phyloP scores from a whole-genome alignment of 35 echinoderm and acorn worm genomes.

The Hemicentrotus pulcherrimus region DNA sequence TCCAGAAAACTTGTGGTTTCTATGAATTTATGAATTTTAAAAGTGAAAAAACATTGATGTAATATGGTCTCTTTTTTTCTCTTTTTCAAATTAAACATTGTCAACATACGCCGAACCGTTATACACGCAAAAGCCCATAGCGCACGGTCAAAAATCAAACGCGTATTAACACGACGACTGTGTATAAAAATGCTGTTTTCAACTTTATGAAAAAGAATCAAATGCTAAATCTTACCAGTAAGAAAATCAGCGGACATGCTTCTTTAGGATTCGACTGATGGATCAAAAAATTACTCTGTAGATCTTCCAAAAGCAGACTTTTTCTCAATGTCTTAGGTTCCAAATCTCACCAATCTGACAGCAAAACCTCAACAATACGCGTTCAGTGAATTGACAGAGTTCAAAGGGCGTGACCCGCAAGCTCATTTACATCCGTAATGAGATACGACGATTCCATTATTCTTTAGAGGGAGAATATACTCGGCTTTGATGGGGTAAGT shows the following conservation, averaged over 20 bases:
- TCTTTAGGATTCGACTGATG: background rate
- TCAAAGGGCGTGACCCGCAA: slow-evolving; percentile 31
- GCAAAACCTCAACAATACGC: slow-evolving; percentile 14
- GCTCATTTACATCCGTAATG: slow-evolving; percentile 20
- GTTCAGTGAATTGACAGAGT: background rate
- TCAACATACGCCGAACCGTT: background rate
- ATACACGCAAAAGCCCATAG: background rate
- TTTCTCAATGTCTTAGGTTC: background rate
- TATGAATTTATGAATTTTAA: background rate
- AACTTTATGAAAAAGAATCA: background rate
- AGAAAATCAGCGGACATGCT: background rate
- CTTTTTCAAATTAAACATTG: background rate
- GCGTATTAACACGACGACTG: background rate
- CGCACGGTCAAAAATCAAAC: background rate
- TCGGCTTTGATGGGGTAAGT: background rate
- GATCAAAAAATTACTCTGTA: background rate
- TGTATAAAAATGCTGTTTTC: slow-evolving; percentile 21
- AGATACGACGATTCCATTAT: background rate
- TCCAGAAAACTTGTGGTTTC: background rate
- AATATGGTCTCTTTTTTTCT: background rate
- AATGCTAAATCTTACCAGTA: background rate
- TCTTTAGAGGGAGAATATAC: background rate
- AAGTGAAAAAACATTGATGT: background rate
- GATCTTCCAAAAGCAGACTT: background rate
- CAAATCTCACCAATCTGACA: background rate